Base-by-base conservation (phyloP, 2,113 vertebrate genomes). In the Nanorana parkeri region DNA sequence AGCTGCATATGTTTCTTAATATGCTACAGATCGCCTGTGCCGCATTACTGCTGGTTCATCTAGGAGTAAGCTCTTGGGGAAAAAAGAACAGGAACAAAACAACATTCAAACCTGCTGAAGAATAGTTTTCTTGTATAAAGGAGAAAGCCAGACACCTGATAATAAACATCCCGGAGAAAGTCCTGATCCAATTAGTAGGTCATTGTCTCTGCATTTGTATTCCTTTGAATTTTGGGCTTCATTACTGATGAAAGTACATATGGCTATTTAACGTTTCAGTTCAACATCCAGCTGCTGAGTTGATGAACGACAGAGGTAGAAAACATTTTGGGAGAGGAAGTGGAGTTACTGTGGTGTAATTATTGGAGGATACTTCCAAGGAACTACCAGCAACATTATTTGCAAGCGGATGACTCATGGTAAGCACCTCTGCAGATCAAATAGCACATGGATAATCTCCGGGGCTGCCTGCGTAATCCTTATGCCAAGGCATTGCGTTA, bases 281-380 rank as follows among this genome's bases (percentile, higher is more conserved):
- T 76, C 65, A 75, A 83, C 61, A 32, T 83, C 41, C 80, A 83
- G 72, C 64, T 67, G 63, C 51, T 56, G 32, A 36, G 28, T 76
- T 83, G 80, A 83, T 83, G 72, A 83, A 83, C 71, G 61, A 66
- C 80, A 83, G 80, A 76, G 65, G 61, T 56, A 41, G 71, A 76
- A 68, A 68, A 61, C 55, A 67, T 83, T n/a, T 60, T 54, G 47
- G 63, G 21, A 61, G 60, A 81, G 71, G 71, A 83, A 75, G 80
- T 83, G 17, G 68, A 83, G 65, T 68, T 83, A 54, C 51, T 76
- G 80, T 72, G 73, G 21, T 17, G 72, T 60, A 76, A 83, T 83
- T 83, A 74, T 64, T 52, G 72, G 6, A n/a, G 80, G 51, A 76
- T 68, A 76, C 80, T 60, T 66, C 69, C 71, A 75, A 61, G 47